Evolutionary conservation across 1,140 invertebrate genomes (phyloP), one percentile per base, ranked within the genome.

Genomic region (Hesperophylax magnus): DNA sequence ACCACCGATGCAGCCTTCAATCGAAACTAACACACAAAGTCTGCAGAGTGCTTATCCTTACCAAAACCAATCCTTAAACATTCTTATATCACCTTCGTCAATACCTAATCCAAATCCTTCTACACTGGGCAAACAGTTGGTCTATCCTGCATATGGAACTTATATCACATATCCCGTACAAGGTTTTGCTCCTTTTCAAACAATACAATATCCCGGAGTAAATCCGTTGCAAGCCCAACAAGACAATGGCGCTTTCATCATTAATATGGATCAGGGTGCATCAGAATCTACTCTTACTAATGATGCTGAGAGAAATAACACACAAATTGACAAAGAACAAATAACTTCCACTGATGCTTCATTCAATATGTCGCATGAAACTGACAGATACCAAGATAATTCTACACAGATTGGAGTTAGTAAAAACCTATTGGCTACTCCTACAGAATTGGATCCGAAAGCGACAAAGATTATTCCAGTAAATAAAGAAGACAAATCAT

Each of bases 51-150:
- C 54, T 52, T 65, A 65, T 27, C 22, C 76, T 15, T 78, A 78
- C 22, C 76, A 65, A 52, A 78, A 65, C 47, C 63, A 22, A 77
- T 74, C 69, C 8, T 67, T 60, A 27, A 78, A 65, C 17, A 78
- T 65, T 78, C 87, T 89, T 83, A 89, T 89, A 58, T 89, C 89
- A 3, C 89, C 89, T 9, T 89, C 88, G 5, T 89, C 89, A 0
- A 89, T 89, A 39, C 87, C 89, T 0, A 90, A 88, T 71, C 88
- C 89, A 11, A 90, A 85, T 80, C 89, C 88, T 9, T 89, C 87
- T 52, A 85, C 86, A 6, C 86, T 88, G n/a, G 86, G 85, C 1
- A 88, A 89, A 78, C 86, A 85, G 69, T 81, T 86, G 1, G 86
- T 87, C 20, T 3, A 89, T 88, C 77, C 85, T 86, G n/a, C 86